A percentile compares a stretch with the other conserved stretches of the same genome.
Evolutionary conservation across 2,797 vertebrate genomes (phyloP).

Genomic region (Malurus leucopterus): DNA sequence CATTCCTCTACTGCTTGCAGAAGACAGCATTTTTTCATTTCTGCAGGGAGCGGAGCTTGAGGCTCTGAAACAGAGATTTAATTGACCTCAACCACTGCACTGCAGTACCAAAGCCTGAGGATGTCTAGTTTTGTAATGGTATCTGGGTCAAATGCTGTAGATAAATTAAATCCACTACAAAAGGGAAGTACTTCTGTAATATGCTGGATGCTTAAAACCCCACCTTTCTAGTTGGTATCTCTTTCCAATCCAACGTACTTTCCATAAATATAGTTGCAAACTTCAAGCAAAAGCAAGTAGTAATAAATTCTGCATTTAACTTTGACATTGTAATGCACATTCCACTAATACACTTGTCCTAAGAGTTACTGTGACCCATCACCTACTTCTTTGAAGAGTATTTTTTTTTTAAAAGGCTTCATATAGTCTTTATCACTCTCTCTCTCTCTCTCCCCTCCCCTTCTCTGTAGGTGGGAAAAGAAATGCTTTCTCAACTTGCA

Average conservation of each 20-base stretch:
- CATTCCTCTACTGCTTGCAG: not conserved
- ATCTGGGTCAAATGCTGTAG: not conserved
- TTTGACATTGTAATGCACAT: not conserved
- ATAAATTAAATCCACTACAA: not conserved
- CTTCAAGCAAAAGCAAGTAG: not conserved
- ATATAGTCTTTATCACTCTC: not conserved
- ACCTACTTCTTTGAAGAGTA: not conserved
- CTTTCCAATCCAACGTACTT: not conserved
- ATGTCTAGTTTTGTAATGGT: not conserved
- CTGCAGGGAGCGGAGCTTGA: not conserved
- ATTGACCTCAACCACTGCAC: not conserved
- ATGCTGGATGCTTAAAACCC: not conserved
- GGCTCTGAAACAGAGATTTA: not conserved
- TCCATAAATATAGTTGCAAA: not conserved
- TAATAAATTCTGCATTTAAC: not conserved
- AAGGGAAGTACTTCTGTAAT: not conserved
- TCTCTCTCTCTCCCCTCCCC: not conserved
- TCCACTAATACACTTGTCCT: not conserved
- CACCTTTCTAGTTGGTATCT: not conserved
- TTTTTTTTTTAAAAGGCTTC: not conserved
- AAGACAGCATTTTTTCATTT: not conserved
- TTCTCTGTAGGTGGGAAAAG: conserved; percentile 87
- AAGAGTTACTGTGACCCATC: not conserved
- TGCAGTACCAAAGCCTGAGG: not conserved
- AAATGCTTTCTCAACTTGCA: conserved; percentile 91